Base-by-base conservation (phyloP, 2,888 invertebrate species). In the Actias luna region DNA sequence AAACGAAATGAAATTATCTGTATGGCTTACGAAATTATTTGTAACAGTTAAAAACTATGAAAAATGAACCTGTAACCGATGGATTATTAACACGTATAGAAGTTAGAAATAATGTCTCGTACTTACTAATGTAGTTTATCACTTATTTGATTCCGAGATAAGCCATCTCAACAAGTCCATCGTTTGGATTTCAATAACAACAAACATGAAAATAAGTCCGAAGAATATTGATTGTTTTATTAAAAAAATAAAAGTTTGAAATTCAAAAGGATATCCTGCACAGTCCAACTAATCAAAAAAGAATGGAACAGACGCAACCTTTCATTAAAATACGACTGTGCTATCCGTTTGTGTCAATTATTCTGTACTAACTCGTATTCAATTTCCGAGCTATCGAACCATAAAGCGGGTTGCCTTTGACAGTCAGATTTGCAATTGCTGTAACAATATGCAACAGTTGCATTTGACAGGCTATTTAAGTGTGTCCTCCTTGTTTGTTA, bases 401-500 rank as follows among this genome's bases (percentile, higher is more conserved):
- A 25, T 50, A 50, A 50, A 50, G 25, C 22, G 46, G n/a, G 46
- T 46, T 46, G 22, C 46, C 46, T 50, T 25, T 50, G 25, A 50
- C 46, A 25, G 25, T 50, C 22, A 3, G 12, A 50, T 2, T 25
- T 50, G 46, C 46, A 50, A 1, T 50, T 22, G 22, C 46, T 22
- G 10, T 50, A 16, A 50, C 14, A 25, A 4, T 1, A 12, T 46
- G 22, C 25, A 25, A 22, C 10, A 12, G 0, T 25, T 50, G 25
- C 5, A 50, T 50, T 50, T 22, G 46, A 50, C 46, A 50, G 46
- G 22, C 12, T 12, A 50, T 25, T 50, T 8, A 25, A 50, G n/a
- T 22, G 25, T 25, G 25, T 10, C 25, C 1, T 22, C 25, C 22
- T 12, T 12, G 12, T 50, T 25, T 12, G 46, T 25, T 50, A 50